Conservation (phyloP, 2,797 vertebrate species). For the Nasua narica region DNA sequence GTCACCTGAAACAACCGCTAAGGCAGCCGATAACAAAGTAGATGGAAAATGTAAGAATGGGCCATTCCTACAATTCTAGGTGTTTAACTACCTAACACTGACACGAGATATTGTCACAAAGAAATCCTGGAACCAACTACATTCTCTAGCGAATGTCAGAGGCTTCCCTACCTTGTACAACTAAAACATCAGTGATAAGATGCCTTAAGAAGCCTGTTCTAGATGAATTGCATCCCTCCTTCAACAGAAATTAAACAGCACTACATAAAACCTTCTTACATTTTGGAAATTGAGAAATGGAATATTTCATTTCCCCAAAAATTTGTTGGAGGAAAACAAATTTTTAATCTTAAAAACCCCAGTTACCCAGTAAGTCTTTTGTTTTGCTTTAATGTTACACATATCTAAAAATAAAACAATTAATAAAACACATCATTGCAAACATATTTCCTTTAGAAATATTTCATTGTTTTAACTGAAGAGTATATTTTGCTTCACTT, state of each 20-base stretch:
- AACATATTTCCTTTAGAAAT: neutral
- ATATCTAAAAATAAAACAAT: constrained; percentile 44
- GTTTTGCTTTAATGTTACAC: neutral
- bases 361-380: neutral
- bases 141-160: neutral
- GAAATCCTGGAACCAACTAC: neutral
- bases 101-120: neutral
- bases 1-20: neutral
- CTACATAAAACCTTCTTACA: neutral
- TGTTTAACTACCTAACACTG: neutral
- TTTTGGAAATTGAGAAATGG: neutral
- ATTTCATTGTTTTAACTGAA: neutral
- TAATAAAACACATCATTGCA: neutral
- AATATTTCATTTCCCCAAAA: constrained; percentile 12
- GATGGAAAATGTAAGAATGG: neutral
- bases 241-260: neutral
- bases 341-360: neutral
- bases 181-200: neutral
- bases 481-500: neutral
- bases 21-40: neutral
- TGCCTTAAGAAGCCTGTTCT: neutral
- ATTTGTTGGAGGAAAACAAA: neutral
- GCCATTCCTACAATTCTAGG: neutral
- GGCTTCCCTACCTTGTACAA: neutral
- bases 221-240: neutral